phyloP scores from a whole-genome alignment of 2,888 invertebrate species.

The Acleris sparsana region DNA sequence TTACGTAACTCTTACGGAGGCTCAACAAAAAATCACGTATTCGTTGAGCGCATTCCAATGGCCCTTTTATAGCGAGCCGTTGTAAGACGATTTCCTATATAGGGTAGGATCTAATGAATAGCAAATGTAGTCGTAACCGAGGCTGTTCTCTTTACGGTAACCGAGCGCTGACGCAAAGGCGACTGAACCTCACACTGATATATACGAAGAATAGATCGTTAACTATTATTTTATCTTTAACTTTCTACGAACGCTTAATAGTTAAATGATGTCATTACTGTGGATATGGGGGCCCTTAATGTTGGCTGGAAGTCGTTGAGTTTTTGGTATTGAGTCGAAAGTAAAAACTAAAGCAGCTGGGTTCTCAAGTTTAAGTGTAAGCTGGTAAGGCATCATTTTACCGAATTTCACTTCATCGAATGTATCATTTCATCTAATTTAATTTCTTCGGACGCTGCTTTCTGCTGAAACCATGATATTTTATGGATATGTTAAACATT shows the following conservation, averaged over 20 bases:
- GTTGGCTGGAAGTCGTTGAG: no score
- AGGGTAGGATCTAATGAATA: conserved; percentile 74
- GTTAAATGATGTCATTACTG: not conserved
- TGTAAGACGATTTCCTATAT: conserved; percentile 65
- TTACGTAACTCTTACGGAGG: conserved; percentile 62
- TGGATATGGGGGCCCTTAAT: no score
- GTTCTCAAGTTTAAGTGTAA: no score
- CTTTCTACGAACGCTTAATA: not conserved
- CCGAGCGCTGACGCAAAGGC: conserved; percentile 47
- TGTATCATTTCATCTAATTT: no score
- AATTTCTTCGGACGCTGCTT: no score
- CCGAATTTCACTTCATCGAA: no score
- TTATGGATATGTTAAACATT: no score
- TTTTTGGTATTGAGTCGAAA: no score
- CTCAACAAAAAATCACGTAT: conserved; percentile 54
- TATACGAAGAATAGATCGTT: not conserved
- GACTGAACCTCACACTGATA: conserved; percentile 44
- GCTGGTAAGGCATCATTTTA: no score
- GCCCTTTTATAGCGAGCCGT: conserved; percentile 59
- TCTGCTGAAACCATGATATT: no score
- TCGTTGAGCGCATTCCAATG: conserved; percentile 54
- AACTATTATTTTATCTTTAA: not conserved
- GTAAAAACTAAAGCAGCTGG: no score
- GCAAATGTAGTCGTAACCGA: conserved; percentile 64
- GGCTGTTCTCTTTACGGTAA: conserved; percentile 58